A percentile compares a stretch with the other conserved stretches of the same genome.
Evolutionary conservation across 2,888 invertebrate species (phyloP).

Genomic region (Thymelicus lineola): DNA sequence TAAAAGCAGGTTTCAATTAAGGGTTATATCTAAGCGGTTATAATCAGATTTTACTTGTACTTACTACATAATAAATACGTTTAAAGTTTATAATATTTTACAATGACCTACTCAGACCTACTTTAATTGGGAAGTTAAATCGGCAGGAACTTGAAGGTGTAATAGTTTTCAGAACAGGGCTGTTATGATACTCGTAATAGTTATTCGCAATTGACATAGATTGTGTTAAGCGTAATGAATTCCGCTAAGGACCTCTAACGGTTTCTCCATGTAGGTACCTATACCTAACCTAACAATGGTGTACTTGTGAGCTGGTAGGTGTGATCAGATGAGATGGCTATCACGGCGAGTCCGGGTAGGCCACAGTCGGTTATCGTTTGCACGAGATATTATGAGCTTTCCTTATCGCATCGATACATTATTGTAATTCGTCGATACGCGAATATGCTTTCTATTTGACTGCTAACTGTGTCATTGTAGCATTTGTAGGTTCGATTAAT

Average conservation of each 20-base stretch:
- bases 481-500: background rate
- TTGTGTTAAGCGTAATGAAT: slow-evolving; percentile 15
- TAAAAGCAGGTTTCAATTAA: too few species aligned
- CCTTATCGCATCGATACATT: slow-evolving; percentile 30
- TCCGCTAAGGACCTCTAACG: slow-evolving; percentile 17
- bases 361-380: slow-evolving; percentile 58
- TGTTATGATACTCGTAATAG: background rate
- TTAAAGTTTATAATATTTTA: too few species aligned
- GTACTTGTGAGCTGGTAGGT: slow-evolving; percentile 56
- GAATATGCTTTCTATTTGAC: slow-evolving; percentile 34
- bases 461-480: slow-evolving; percentile 16
- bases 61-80: too few species aligned
- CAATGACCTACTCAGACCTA: too few species aligned
- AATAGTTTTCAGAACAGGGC: too few species aligned
- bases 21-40: too few species aligned
- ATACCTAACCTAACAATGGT: too few species aligned
- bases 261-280: slow-evolving; percentile 26
- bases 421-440: slow-evolving; percentile 23
- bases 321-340: slow-evolving; percentile 62
- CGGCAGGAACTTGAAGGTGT: too few species aligned
- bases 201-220: slow-evolving; percentile 8
- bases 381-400: slow-evolving; percentile 50
- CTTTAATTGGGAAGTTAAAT: too few species aligned
- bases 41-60: too few species aligned
- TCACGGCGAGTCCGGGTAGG: slow-evolving; percentile 57